Base-by-base conservation (phyloP, 2,113 vertebrate genomes). In the Callionymus lyra region DNA sequence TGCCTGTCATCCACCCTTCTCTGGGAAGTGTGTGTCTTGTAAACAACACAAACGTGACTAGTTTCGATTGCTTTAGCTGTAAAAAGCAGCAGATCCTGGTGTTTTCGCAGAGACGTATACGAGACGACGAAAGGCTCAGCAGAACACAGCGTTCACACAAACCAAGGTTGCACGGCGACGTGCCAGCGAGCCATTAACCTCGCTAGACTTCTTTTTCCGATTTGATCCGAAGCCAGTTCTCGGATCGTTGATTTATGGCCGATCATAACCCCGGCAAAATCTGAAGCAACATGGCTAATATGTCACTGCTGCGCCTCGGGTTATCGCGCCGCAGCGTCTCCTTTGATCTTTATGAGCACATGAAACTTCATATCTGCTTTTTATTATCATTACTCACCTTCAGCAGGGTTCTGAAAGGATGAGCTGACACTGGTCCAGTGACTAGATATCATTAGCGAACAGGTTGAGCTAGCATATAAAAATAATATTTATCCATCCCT, bases 191-290 rank as follows among this genome's bases (percentile, higher is more conserved):
- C 40, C 43, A 44, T 68, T 39, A 27, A 52, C 16, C 35, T 6
- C 47, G 12, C 18, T 51, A 62, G 32, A 56, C 52, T 47, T 56
- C 1, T 56, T 63, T n/a, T 68, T 72, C 40, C 13, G 43, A 66
- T 60, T 55, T 68, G 62, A 73, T 72, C 51, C 38, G 31, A 13
- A 56, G 65, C 70, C 68, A 72, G 32, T 54, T 70, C 44, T 50
- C 37, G 39, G 38, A 37, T 47, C 48, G 18, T 41, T 54, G 48
- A 67, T 69, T 70, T 50, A 61, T 65, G 58, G 59, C 44, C 41
- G 41, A 61, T 44, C 31, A 43, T 56, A 46, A 57, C 15, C 51
- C 58, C 44, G 12, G 40, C 47, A 16, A 34, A 16, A 50, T 39
- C 34, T 10, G 32, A 53, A 43, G n/a, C n/a, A 43, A 44, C 17